These are phyloP conservation scores for Caenorhabditis briggsae DNA, from an alignment of 1,140 invertebrate genomes.

Conservation along the genomic window DNA sequence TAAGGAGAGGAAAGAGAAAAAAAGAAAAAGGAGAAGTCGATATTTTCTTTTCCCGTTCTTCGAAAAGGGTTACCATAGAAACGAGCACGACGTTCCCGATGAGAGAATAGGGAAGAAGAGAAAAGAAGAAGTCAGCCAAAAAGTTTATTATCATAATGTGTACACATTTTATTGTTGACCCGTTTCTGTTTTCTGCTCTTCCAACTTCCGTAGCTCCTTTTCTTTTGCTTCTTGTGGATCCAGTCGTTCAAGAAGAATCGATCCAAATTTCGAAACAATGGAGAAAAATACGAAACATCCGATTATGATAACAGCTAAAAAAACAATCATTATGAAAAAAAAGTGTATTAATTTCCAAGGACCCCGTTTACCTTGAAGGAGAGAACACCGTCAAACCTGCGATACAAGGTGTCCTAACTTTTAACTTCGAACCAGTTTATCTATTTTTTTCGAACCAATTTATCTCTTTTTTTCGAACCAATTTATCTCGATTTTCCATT, in stretches of 20 bases:
- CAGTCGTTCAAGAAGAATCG: slow-evolving; percentile 56
- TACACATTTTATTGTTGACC: not conserved
- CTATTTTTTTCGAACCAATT: too few species aligned
- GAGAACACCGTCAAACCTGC: too few species aligned
- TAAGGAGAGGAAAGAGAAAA: not conserved
- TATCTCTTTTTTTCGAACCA: too few species aligned
- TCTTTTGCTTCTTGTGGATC: not conserved
- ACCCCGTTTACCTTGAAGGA: too few species aligned
- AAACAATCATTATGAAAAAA: not conserved
- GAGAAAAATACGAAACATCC: slow-evolving; percentile 72
- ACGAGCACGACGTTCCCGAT: not conserved
- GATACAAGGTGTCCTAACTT: too few species aligned
- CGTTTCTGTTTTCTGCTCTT: slow-evolving; percentile 14
- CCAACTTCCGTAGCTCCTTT: not conserved
- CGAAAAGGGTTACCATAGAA: not conserved
- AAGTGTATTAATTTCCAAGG: too few species aligned
- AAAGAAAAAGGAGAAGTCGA: not conserved
- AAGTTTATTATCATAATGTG: not conserved
- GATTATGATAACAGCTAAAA: slow-evolving; percentile 39
- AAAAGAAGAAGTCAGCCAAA: not conserved
- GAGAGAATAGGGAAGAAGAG: not conserved
- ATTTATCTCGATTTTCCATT: too few species aligned
- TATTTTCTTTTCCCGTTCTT: not conserved
- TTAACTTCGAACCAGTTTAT: too few species aligned
- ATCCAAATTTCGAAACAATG: slow-evolving; percentile 65